Evolutionary conservation across 2,797 vertebrate species (phyloP), one percentile per base, ranked within the genome.

Genomic region (Bradypus variegatus): DNA sequence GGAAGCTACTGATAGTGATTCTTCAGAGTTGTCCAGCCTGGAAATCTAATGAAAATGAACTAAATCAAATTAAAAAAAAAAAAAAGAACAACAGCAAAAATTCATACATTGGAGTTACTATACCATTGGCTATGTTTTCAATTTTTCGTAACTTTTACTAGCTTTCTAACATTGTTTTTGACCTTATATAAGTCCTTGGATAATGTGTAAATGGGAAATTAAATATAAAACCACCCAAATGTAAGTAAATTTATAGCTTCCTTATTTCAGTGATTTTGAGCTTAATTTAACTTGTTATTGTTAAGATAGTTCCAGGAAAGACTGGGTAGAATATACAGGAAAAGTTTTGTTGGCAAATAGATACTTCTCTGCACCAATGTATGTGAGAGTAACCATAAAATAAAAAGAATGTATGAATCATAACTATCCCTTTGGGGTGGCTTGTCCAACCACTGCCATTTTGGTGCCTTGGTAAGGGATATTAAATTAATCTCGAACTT

Each of bases 1-100:
- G 58, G 88, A 89, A 91, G 58, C 21, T 86, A 84, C 70, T 83
- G 82, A 83, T n/a, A 48, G 41, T 88, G 77, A 73, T 90, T 90
- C 78, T 93, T 96, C 64, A 90, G 70, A 62, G 41, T 76, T 21
- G 10, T 92, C 41, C 69, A 29, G 2, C 36, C 48, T 94, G 58
- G 86, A 91, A 93, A 94, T 90, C 72, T 91, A 82, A 79, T 93
- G 60, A 92, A 94, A 94, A 94, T 75, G 36, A 95, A 93, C 41
- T 73, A 92, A 73, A 91, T 91, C 33, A 86, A 86, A 92, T 89
- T 83, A 82, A 72, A 73, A 45, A 45, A 41, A 45, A 45, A 86
- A 91, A 73, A 7, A 91, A 83, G 38, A 45, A 75, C 87, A 72
- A 90, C 15, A 82, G 78, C 27, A 15, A 77, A 60, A 72, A 41